phyloP scores from a whole-genome alignment of 1,140 invertebrate species.

The Aricia agestis region DNA sequence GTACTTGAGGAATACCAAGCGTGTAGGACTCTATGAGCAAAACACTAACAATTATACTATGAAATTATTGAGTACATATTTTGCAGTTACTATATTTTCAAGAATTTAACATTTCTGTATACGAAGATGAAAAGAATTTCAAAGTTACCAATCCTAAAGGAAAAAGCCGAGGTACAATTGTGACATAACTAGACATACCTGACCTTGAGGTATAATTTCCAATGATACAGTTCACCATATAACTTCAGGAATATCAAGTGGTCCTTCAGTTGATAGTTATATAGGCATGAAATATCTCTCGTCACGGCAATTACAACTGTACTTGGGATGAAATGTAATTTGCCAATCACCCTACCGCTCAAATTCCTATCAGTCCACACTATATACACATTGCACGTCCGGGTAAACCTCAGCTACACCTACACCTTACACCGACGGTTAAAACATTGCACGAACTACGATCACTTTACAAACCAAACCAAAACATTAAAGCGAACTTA shows the following conservation, averaged over 20 bases:
- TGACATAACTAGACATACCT: background rate
- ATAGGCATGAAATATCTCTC: background rate
- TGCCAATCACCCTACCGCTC: too few species aligned
- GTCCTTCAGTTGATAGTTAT: too few species aligned
- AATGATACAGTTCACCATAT: too few species aligned
- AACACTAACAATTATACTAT: background rate
- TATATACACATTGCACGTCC: background rate
- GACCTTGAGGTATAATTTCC: too few species aligned
- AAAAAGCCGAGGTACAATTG: background rate
- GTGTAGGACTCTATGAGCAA: background rate
- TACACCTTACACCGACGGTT: slow-evolving; percentile 11
- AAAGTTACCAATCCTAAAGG: background rate
- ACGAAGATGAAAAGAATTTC: background rate
- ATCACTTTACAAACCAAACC: slow-evolving; percentile 5
- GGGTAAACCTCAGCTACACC: background rate
- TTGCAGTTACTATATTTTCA: background rate
- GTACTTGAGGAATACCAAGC: background rate
- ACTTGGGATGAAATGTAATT: too few species aligned
- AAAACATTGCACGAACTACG: slow-evolving; percentile 5
- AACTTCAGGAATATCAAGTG: too few species aligned
- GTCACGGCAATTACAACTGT: too few species aligned
- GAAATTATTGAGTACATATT: too few species aligned
- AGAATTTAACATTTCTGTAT: too few species aligned
- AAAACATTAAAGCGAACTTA: slow-evolving; percentile 13
- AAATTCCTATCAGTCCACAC: too few species aligned